These are phyloP conservation scores for Pygocentrus nattereri DNA, from an alignment of 2,797 vertebrate species.

Conservation along the genomic window DNA sequence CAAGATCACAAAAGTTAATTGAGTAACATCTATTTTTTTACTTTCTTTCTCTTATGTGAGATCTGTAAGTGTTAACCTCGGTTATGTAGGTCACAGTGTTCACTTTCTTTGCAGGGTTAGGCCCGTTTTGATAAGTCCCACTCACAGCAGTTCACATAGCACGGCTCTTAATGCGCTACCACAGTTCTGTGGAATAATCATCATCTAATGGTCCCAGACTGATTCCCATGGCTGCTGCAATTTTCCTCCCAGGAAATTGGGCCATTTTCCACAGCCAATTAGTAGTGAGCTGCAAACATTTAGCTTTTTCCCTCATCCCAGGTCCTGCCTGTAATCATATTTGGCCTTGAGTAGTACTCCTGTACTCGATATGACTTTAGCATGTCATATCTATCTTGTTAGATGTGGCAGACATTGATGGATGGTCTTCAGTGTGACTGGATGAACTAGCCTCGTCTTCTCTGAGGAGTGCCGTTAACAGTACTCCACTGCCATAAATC, in stretches of 20 bases:
- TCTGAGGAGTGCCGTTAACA: slow-evolving; percentile 35
- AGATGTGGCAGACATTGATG: slow-evolving; percentile 27
- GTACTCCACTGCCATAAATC: slow-evolving; percentile 34
- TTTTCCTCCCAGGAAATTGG: slow-evolving; percentile 49
- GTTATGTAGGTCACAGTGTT: slow-evolving; percentile 13
- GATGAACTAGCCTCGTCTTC: slow-evolving; percentile 35
- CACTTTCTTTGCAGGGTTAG: neutral
- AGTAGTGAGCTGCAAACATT: slow-evolving; percentile 52
- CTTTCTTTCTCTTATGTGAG: slow-evolving; percentile 15
- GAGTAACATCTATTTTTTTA: slow-evolving; percentile 9
- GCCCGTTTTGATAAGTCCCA: slow-evolving; percentile 12
- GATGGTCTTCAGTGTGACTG: slow-evolving; percentile 20
- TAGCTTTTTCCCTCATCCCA: slow-evolving; percentile 37
- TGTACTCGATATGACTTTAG: slow-evolving; percentile 6
- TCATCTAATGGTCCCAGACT: slow-evolving; percentile 35
- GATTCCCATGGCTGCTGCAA: slow-evolving; percentile 44
- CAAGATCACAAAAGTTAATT: neutral
- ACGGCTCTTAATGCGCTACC: slow-evolving; percentile 16
- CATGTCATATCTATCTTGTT: slow-evolving; percentile 25
- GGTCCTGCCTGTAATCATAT: slow-evolving; percentile 27
- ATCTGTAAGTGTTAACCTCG: slow-evolving; percentile 35
- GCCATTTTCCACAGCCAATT: slow-evolving; percentile 53
- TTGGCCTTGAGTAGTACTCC: slow-evolving; percentile 19
- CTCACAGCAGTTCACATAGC: slow-evolving; percentile 26
- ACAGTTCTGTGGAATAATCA: slow-evolving; percentile 34